Evolutionary conservation across 2,888 invertebrate species (phyloP), one percentile per base, ranked within the genome.

Genomic region (Platyscelio sp.): DNA sequence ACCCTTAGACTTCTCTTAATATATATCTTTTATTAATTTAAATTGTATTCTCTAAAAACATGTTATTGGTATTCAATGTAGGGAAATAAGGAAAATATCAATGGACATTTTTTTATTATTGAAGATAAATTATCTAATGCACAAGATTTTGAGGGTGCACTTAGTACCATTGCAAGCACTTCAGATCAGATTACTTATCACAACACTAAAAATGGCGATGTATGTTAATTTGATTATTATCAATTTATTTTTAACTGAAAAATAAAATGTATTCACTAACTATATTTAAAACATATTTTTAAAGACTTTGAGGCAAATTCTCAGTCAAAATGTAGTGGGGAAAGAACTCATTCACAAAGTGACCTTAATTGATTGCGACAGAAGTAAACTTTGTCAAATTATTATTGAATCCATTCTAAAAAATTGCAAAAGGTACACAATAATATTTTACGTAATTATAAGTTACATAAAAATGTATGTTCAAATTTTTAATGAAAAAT

Each of bases 331-430:
- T 33, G 58, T 20, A 5, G 33, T 58, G 4, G 58, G 58, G 33
- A 58, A 27, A 6, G 58, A 58, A 58, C 20, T 58, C 3, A 4
- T 58, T 58, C 29, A n/a, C 3, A 58, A 33, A 29, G 18, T 29
- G 4, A 18, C 2, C 3, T 33, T 58, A 33, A 58, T 33, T 27
- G 58, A 58, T 20, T 3, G 29, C 9, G 58, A 58, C 13, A 58
- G 58, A 33, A 58, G 58, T 29, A 58, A 58, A 20, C 33, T 58
- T 18, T 58, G 58, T 33, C 29, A 33, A 9, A 58, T 58, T 11
- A 58, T 58, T 58, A 13, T 58, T 58, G 58, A 58, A 18, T 29
- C n/a, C 6, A n/a, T 18, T 18, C 20, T 58, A 27, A 29, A 27
- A 33, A 27, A 29, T 18, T 58, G 29, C 7, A 27, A 18, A 58